A percentile compares a stretch with the other conserved stretches of the same genome.
phyloP scores from a whole-genome alignment of 2,113 vertebrate genomes.

The Ursus arctos region DNA sequence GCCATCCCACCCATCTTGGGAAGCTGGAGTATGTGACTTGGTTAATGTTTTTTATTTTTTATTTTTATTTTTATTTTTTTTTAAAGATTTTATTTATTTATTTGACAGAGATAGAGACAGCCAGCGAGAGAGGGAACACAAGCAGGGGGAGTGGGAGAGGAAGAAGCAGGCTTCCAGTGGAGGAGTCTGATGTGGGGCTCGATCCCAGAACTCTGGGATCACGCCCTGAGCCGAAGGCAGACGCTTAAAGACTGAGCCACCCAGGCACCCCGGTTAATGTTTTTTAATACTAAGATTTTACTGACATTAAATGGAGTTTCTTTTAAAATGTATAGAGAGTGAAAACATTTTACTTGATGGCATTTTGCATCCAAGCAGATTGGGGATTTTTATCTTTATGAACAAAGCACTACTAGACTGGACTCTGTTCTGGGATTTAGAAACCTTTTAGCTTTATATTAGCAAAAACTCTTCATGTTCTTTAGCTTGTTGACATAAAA shows the following conservation, averaged over 20 bases:
- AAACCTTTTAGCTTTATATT: neutral
- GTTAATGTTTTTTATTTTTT: too few species aligned
- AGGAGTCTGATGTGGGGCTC: too few species aligned
- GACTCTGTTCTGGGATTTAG: neutral
- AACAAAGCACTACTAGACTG: neutral
- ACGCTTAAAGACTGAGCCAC: too few species aligned
- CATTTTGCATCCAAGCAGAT: neutral
- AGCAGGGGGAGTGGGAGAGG: too few species aligned
- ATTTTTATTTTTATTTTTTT: too few species aligned
- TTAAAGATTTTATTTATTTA: too few species aligned
- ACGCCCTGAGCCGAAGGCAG: too few species aligned
- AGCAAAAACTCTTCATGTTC: neutral
- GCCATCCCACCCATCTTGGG: neutral
- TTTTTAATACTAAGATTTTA: constrained; percentile 36
- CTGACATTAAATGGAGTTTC: neutral
- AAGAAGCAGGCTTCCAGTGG: too few species aligned
- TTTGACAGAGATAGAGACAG: too few species aligned
- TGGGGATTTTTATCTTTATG: neutral
- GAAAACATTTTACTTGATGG: neutral
- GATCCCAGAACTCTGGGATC: too few species aligned
- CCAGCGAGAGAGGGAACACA: too few species aligned
- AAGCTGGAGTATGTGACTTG: neutral
- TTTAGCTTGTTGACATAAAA: neutral
- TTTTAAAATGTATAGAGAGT: neutral
- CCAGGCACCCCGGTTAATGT: neutral